Evolutionary conservation across 2,888 invertebrate species (phyloP), one percentile per base, ranked within the genome.

Genomic region (Glaucopsyche alexis): DNA sequence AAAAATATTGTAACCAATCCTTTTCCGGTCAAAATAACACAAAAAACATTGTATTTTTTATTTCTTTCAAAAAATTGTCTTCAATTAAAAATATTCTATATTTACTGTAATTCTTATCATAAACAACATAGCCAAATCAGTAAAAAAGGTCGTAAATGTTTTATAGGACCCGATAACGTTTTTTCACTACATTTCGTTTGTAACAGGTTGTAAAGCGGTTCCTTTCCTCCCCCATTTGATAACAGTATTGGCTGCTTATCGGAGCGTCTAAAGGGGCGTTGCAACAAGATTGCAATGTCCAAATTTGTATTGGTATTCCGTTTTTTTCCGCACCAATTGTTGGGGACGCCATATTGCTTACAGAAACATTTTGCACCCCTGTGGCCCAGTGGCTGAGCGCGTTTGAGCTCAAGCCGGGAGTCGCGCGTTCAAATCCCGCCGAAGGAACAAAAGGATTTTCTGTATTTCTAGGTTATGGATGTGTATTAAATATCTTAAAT

Each of bases 231-330:
- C 72, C 72, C 50, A 50, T 47, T 85, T 84, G 84, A 84, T 85
- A 86, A 84, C 69, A 75, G 78, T 77, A 81, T 80, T 81, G 81
- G 79, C 74, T 81, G 82, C 82, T 79, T 82, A 85, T 83, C 82
- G 81, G 76, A 78, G 80, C 81, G 78, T 80, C 78, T 74, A 79
- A 45, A 72, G 74, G 85, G 87, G 83, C 78, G 78, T 81, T 86
- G 85, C 86, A 86, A 79, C 79, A 77, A 81, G 83, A 86, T 87
- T 87, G 89, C 87, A 88, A 82, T 82, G 80, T 80, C 76, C 79
- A 80, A 84, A 85, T 81, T 81, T 81, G 78, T 81, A 81, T 80
- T 79, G 84, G 84, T 85, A 85, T 88, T 87, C 85, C 84, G 85
- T 87, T 87, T 84, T 84, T 81, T 86, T 86, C 74, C 77, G 60